A percentile compares a stretch with the other conserved stretches of the same genome.
These are phyloP conservation scores for Diadema setosum DNA, from an alignment of 35 echinoderm and acorn worm species.

Conservation along the genomic window DNA sequence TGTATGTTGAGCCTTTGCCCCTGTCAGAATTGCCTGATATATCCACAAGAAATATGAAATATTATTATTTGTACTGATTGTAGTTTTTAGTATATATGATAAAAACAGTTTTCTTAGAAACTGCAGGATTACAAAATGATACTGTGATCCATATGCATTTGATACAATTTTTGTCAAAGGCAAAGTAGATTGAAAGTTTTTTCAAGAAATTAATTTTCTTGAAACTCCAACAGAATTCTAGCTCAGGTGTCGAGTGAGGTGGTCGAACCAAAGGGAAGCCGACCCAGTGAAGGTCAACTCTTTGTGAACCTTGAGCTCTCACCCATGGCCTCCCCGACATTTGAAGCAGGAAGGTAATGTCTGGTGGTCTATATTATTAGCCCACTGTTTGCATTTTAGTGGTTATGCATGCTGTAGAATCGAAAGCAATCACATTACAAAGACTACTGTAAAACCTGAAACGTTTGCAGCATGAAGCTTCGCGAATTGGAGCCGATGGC, in stretches of 20 bases:
- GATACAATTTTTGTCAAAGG: background rate
- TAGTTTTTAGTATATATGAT: too few species aligned
- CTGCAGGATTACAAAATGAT: background rate
- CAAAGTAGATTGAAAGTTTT: background rate
- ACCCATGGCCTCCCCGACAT: slow-evolving; percentile 85
- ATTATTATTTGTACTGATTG: too few species aligned
- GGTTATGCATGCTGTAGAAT: too few species aligned
- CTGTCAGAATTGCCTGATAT: too few species aligned
- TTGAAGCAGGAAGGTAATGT: slow-evolving; percentile 76
- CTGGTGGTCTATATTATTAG: too few species aligned
- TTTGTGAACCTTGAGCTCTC: slow-evolving; percentile 84
- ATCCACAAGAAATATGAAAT: too few species aligned
- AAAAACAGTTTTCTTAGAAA: background rate
- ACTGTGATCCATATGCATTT: background rate
- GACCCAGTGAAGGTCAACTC: slow-evolving; percentile 73
- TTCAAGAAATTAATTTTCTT: background rate
- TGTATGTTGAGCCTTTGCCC: too few species aligned
- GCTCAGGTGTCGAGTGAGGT: slow-evolving; percentile 81
- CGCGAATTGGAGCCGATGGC: too few species aligned
- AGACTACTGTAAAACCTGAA: too few species aligned
- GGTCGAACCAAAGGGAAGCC: slow-evolving; percentile 43
- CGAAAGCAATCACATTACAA: too few species aligned
- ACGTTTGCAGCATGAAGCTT: too few species aligned
- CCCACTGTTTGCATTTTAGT: too few species aligned
- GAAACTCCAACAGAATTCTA: slow-evolving; percentile 38